Evolutionary conservation across 1,140 invertebrate species (phyloP), one percentile per base, ranked within the genome.

Genomic region (Aphelenchoides avenae): DNA sequence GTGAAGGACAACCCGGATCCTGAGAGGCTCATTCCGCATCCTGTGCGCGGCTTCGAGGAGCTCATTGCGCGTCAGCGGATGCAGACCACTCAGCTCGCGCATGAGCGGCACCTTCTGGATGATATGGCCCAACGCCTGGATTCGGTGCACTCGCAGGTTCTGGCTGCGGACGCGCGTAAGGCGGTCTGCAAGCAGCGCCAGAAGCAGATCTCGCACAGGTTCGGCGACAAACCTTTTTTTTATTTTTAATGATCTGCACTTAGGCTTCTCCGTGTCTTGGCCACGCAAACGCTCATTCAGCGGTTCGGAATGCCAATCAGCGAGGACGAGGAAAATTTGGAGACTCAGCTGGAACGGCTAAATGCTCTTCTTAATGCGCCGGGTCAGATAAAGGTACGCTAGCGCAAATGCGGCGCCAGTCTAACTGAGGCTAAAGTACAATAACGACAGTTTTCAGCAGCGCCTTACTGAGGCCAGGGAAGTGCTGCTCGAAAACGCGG

Each of bases 1-100:
- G 41, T 63, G 29, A 11, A 34, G 22, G 29, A 65, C 6, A 63
- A 63, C 41, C 61, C 61, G 11, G 61, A 63, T 40, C 61, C 62
- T 20, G 29, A 59, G 24, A 47, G 27, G 41, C 31, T 63, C 20
- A 31, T 63, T 24, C 61, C 61, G 2, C 64, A 34, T 33, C 61
- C 61, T n/a, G 57, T 63, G 9, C 61, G 64, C 9, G 61, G 61
- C 0, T 63, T 66, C 22, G 27, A 36, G 9, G 41, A 63, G 37
- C 56, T 63, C 22, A 13, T 18, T 26, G 39, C 52, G 13, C 61
- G 61, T 9, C 46, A 64, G 22, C 56, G 64, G 42, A 60, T 61
- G 58, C 57, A 60, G 43, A 39, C 42, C 26, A 27, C 61, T n/a
- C n/a, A n/a, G n/a, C n/a, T n/a, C n/a, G n/a, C n/a, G n/a, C n/a